A percentile compares a stretch with the other conserved stretches of the same genome.
Conservation (phyloP, 2,888 invertebrate genomes). For the Aphrophora alni region DNA sequence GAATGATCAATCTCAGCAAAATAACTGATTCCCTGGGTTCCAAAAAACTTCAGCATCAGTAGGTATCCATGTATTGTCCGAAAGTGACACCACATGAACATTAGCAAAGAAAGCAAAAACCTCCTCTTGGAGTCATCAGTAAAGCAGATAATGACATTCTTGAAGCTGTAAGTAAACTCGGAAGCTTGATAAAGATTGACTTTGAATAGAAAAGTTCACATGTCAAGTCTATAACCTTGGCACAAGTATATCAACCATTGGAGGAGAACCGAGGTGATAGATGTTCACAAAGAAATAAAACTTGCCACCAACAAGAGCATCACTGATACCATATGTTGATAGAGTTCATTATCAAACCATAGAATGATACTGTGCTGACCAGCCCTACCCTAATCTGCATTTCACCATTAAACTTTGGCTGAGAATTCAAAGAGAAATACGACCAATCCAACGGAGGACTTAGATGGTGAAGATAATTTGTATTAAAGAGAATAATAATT, state of each 20-base stretch:
- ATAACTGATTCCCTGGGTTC: too few relatives aligned
- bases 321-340: background rate
- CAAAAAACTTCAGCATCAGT: background rate
- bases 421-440: conserved; percentile 2
- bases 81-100: conserved; percentile 14
- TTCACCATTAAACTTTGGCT: background rate
- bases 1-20: too few relatives aligned
- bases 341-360: background rate
- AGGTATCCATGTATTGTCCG: conserved; percentile 17
- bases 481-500: too few relatives aligned
- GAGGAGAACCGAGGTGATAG: conserved; percentile 9
- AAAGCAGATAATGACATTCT: conserved; percentile 20
- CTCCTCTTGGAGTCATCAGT: conserved; percentile 14
- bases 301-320: conserved; percentile 7
- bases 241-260: conserved; percentile 22
- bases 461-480: too few relatives aligned
- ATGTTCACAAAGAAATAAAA: background rate
- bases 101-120: conserved; percentile 20
- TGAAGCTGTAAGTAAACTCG: conserved; percentile 17
- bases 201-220: conserved; percentile 16
- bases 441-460: too few relatives aligned
- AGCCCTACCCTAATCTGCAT: conserved; percentile 27
- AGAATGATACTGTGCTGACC: background rate
- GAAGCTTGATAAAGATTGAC: background rate
- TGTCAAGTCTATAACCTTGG: conserved; percentile 16